phyloP scores from a whole-genome alignment of 2,113 vertebrate species.

The Lepus timidus region DNA sequence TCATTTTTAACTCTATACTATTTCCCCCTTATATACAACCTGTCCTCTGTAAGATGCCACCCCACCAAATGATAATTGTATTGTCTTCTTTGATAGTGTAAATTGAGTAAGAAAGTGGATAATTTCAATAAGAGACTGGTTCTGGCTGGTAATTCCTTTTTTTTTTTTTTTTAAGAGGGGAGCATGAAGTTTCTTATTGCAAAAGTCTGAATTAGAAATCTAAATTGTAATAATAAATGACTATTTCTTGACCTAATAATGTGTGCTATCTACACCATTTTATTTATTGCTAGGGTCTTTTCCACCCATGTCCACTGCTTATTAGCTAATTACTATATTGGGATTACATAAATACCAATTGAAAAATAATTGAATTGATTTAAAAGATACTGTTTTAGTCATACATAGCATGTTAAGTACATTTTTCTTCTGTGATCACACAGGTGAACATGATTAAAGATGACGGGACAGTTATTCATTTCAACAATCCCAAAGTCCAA shows the following conservation, averaged over 20 bases:
- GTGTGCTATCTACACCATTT: constrained; percentile 8
- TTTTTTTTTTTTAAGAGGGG: not conserved
- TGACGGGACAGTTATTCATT: constrained; percentile 99
- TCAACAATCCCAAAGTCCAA: constrained; percentile 99
- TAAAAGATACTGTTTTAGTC: constrained; percentile 49
- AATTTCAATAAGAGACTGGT: constrained; percentile 57
- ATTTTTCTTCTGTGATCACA: constrained; percentile 74
- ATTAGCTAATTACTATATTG: constrained; percentile 53
- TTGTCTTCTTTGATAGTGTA: constrained; percentile 52
- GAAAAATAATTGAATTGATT: not conserved
- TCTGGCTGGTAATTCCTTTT: constrained; percentile 18
- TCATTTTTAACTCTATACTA: constrained; percentile 42
- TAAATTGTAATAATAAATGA: constrained; percentile 54
- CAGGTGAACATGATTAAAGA: constrained; percentile 99
- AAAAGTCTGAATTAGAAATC: constrained; percentile 63
- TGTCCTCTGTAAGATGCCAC: not conserved
- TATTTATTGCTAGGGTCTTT: constrained; percentile 49
- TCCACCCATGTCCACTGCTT: constrained; percentile 1
- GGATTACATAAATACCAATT: constrained; percentile 16
- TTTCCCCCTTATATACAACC: not conserved
- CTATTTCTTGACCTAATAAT: constrained; percentile 58
- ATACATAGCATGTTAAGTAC: constrained; percentile 55
- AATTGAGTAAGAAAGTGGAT: constrained; percentile 47
- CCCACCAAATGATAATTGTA: constrained; percentile 9
- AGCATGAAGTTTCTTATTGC: constrained; percentile 33